Conservation (phyloP, 2,113 vertebrate species). For the Calcarius ornatus region DNA sequence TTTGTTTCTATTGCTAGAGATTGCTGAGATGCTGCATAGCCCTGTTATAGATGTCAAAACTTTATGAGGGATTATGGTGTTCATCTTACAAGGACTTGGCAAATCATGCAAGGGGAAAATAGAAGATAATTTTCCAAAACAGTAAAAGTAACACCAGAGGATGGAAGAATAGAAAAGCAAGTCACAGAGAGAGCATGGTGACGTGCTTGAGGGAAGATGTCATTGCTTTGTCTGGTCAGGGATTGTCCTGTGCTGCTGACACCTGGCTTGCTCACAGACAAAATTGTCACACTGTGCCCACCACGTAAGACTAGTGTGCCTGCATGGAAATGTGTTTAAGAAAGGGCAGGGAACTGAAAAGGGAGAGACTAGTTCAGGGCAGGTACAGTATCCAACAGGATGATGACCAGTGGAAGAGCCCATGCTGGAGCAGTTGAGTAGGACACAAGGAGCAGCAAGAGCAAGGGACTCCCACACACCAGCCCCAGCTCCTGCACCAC, state of each 20-base stretch:
- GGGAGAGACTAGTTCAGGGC: not conserved
- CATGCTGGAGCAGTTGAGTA: not conserved
- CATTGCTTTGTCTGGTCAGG: not conserved
- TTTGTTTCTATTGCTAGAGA: not conserved
- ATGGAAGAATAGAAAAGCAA: not conserved
- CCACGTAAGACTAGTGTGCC: not conserved
- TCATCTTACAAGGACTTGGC: not conserved
- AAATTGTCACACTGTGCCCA: not conserved
- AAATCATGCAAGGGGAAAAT: not conserved
- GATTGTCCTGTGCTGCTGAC: not conserved
- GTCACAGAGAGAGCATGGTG: not conserved
- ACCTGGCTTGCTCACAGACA: not conserved
- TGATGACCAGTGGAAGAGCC: not conserved
- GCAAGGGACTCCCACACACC: rapidly evolving
- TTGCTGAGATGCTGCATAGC: not conserved
- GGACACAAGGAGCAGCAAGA: not conserved
- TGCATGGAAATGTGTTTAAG: not conserved
- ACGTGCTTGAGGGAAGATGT: not conserved
- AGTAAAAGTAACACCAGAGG: not conserved
- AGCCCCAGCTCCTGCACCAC: not conserved
- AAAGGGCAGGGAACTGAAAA: not conserved
- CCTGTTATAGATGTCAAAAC: not conserved
- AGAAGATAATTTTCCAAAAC: not conserved
- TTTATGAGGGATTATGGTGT: not conserved
- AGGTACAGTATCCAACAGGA: not conserved